Evolutionary conservation across 2,797 vertebrate species (phyloP).

Genomic region (Erethizon dorsatum): DNA sequence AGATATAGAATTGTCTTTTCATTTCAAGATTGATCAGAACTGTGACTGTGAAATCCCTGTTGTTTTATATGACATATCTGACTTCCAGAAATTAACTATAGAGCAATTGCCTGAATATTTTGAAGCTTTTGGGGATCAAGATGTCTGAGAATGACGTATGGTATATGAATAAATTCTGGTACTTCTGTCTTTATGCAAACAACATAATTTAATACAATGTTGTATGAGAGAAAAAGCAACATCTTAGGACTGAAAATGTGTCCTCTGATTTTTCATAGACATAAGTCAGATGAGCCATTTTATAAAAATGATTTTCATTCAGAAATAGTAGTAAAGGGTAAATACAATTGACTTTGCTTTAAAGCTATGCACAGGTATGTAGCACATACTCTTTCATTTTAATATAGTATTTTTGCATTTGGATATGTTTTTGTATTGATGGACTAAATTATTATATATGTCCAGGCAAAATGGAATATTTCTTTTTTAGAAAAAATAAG

Average conservation of each 20-base stretch:
- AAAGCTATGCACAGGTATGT: neutral
- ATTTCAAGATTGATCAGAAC: conserved; percentile 41
- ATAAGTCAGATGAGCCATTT: neutral
- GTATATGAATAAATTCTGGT: neutral
- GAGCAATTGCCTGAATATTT: conserved; percentile 33
- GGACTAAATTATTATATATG: neutral
- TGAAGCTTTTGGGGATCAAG: neutral
- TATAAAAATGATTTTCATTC: conserved; percentile 19
- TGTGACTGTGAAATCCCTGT: conserved; percentile 7
- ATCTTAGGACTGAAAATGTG: neutral
- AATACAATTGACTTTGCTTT: neutral
- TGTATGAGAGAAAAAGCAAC: neutral
- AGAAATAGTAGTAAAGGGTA: neutral
- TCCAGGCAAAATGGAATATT: neutral
- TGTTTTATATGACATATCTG: conserved; percentile 32
- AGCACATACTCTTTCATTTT: neutral
- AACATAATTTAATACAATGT: neutral
- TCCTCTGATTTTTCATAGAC: neutral
- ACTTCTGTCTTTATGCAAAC: neutral
- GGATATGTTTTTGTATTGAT: neutral
- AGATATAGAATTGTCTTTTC: conserved; percentile 31
- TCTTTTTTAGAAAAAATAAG: neutral
- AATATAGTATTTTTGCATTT: neutral
- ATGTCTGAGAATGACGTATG: conserved; percentile 3
- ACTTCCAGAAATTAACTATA: neutral